phyloP scores from a whole-genome alignment of 2,113 vertebrate genomes.

The Plestiodon gilberti region DNA sequence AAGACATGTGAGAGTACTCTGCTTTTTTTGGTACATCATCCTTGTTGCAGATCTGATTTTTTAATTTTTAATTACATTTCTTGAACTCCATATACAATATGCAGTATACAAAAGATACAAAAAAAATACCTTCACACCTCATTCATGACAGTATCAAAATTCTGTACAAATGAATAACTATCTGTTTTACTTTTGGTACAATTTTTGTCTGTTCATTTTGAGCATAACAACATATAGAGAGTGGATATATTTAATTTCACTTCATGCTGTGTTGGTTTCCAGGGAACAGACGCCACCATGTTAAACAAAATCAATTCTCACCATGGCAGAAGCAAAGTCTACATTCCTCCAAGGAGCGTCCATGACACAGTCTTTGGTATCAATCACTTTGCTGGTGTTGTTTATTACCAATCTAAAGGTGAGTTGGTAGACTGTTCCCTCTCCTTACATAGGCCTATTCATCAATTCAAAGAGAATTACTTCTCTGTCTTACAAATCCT shows the following conservation, averaged over 20 bases:
- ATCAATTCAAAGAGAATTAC: background rate
- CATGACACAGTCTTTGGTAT: slow-evolving; percentile 90
- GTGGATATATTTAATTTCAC: slow-evolving; percentile 14
- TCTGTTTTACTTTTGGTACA: slow-evolving; percentile 12
- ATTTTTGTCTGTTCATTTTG: background rate
- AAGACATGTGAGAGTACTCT: background rate
- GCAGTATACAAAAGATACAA: no score
- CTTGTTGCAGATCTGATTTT: background rate
- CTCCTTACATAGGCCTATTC: background rate
- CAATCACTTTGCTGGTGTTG: slow-evolving; percentile 90
- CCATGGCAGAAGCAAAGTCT: slow-evolving; percentile 84
- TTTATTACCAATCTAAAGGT: slow-evolving; percentile 92
- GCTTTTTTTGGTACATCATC: background rate
- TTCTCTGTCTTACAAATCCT: background rate
- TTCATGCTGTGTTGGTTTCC: slow-evolving; percentile 23
- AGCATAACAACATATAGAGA: background rate
- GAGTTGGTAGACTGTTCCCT: slow-evolving; percentile 15
- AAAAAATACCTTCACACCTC: no score
- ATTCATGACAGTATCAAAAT: no score
- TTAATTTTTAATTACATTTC: background rate
- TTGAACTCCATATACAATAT: no score
- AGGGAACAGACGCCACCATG: slow-evolving; percentile 94
- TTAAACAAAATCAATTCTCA: slow-evolving; percentile 85
- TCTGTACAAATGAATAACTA: no score
- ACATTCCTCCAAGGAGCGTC: slow-evolving; percentile 85